Evolutionary conservation across 2,113 vertebrate genomes (phyloP), one percentile per base, ranked within the genome.

Genomic region (Caranx ignobilis): DNA sequence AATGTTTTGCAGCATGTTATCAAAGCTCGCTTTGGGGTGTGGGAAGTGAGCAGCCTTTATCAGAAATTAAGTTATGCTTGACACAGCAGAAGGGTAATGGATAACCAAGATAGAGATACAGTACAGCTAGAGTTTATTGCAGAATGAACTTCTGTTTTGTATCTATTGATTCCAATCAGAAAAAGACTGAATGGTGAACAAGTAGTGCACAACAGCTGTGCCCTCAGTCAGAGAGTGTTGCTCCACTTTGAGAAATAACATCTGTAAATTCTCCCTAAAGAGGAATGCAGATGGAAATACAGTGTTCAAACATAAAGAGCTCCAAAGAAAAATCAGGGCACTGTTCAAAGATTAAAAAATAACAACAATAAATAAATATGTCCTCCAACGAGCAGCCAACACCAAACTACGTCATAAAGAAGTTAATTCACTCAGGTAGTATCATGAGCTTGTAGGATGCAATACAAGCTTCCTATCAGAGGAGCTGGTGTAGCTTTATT

Each of bases 1-100:
- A 86, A 88, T 45, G 68, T 75, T 79, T 67, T 67, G 65, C 70
- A 81, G 79, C 81, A 75, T 70, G 76, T 82, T 86, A 85, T 86
- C 65, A 77, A 79, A 82, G 74, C 69, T 76, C 52, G 60, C 73
- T 19, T 3, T 75, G 79, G 66, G 19, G 18, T 85, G 56, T 83
- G 47, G n/a, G 73, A 89, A 79, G 34, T 56, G 21, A 67, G 63
- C 34, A 18, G 59, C 32, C n/a, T 72, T 81, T 79, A 87, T 89
- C 81, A 47, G 26, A 69, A 85, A 85, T 80, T 2, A 65, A 52
- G 63, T 71, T 54, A 35, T 13, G 50, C 59, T 52, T 57, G 54
- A 71, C 48, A 69, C 10, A 67, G 48, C 50, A 54, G n/a, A 61
- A 45, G 3, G 54, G 35, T 65, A 77, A 83, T 55, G 0, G 68